phyloP scores from a whole-genome alignment of 2,888 invertebrate genomes.

The Leptinotarsa tumamoca region DNA sequence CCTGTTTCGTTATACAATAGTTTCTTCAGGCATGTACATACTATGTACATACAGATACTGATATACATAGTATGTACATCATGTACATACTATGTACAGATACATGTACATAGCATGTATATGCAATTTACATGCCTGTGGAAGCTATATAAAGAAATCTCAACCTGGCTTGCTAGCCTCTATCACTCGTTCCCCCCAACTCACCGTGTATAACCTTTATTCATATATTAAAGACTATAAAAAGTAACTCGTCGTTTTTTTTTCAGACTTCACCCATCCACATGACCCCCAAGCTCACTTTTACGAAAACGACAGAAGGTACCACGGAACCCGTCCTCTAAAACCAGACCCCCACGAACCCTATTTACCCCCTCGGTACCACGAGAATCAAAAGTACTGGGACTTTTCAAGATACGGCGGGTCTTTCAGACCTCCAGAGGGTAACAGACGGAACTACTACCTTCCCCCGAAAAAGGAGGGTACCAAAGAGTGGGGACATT shows the following conservation, averaged over 20 bases:
- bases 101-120: no score
- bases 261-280: conserved; percentile 59
- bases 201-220: conserved; percentile 11
- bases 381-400: conserved; percentile 56
- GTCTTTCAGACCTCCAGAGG: conserved; percentile 25
- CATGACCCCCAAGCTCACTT: conserved; percentile 44
- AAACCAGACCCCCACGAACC: conserved; percentile 47
- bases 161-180: background rate
- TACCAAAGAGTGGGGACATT: conserved; percentile 61
- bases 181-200: background rate
- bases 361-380: conserved; percentile 51
- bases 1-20: no score
- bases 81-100: no score
- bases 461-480: conserved; percentile 59
- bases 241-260: conserved; percentile 40
- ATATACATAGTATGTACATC: no score
- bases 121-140: no score
- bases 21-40: no score
- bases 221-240: conserved; percentile 17
- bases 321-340: conserved; percentile 28
- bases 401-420: conserved; percentile 59
- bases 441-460: conserved; percentile 50
- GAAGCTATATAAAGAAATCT: background rate
- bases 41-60: no score
- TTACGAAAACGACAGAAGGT: conserved; percentile 41